Percentiles rank a stretch among this genome's conserved stretches.
phyloP scores from a whole-genome alignment of 2,888 invertebrate genomes.

The Dromius quadrimaculatus region DNA sequence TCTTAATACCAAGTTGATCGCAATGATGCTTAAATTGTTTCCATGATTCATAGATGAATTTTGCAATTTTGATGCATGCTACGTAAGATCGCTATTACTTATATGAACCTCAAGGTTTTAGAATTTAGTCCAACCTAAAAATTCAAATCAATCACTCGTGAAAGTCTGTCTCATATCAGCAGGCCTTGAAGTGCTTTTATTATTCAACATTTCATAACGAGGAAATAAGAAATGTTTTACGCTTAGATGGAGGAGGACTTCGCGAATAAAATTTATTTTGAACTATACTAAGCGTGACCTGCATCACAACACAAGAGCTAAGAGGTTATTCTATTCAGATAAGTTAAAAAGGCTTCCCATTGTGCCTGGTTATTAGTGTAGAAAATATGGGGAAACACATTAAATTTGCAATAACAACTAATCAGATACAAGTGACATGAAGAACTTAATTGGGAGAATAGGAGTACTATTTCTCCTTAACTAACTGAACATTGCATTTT shows the following conservation, averaged over 20 bases:
- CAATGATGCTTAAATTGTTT: too few relatives aligned
- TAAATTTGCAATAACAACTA: slow-evolving; percentile 28
- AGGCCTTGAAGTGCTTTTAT: slow-evolving; percentile 24
- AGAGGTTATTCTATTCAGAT: slow-evolving; percentile 27
- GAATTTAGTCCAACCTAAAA: too few relatives aligned
- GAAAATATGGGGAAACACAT: slow-evolving; percentile 39
- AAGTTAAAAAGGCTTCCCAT: slow-evolving; percentile 1
- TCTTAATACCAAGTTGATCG: too few relatives aligned
- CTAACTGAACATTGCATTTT: too few relatives aligned
- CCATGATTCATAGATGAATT: too few relatives aligned
- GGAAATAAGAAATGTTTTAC: slow-evolving; percentile 1
- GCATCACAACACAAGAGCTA: slow-evolving; percentile 32
- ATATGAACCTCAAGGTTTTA: too few relatives aligned
- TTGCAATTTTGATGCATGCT: too few relatives aligned
- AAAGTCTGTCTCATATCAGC: too few relatives aligned
- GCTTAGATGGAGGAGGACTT: slow-evolving; percentile 23
- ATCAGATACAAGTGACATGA: slow-evolving; percentile 25
- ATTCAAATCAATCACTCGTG: too few relatives aligned
- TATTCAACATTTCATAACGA: slow-evolving; percentile 28
- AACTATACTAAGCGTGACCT: slow-evolving; percentile 22
- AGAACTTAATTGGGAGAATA: too few relatives aligned
- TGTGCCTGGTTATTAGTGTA: slow-evolving; percentile 40
- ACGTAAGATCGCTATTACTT: too few relatives aligned
- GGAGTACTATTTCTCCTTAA: too few relatives aligned
- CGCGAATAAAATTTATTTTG: slow-evolving; percentile 35